These are phyloP conservation scores for Noctua comes DNA, from an alignment of 2,888 invertebrate species.

Conservation along the genomic window DNA sequence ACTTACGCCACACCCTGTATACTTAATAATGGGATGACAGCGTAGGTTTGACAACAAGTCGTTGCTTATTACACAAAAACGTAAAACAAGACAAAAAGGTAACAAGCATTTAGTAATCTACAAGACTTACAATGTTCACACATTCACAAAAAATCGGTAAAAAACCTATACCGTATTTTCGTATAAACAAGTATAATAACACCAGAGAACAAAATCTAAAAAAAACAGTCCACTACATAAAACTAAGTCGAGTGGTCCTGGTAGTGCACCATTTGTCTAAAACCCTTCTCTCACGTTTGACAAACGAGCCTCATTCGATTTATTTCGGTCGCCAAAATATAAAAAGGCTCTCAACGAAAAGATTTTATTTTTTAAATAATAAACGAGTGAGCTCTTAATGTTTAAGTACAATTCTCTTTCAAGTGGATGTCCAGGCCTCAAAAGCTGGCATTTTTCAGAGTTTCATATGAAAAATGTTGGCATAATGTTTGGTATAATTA, in stretches of 20 bases:
- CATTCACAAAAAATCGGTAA: background rate
- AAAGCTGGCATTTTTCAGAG: conserved; percentile 36
- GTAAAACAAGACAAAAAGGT: background rate
- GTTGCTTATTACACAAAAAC: background rate
- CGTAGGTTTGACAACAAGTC: background rate
- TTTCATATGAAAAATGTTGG: conserved; percentile 32
- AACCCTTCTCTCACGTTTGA: conserved; percentile 44
- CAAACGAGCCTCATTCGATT: conserved; percentile 46
- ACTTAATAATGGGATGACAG: background rate
- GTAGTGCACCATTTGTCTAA: conserved; percentile 43
- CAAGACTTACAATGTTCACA: background rate
- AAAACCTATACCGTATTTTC: background rate
- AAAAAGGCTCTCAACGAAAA: conserved; percentile 39
- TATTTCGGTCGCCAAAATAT: conserved; percentile 41
- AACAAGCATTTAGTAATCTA: background rate
- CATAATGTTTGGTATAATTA: conserved; percentile 39
- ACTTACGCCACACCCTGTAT: no score
- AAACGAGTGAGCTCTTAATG: conserved; percentile 32
- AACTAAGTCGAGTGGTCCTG: conserved; percentile 1
- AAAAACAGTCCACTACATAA: background rate
- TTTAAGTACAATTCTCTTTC: conserved; percentile 42
- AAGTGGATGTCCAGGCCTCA: conserved; percentile 47
- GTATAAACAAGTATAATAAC: background rate
- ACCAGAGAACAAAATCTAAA: background rate
- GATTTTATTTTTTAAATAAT: conserved; percentile 46